Base-by-base conservation (phyloP, 2,888 invertebrate species). In the Rhyacophila evoluta region DNA sequence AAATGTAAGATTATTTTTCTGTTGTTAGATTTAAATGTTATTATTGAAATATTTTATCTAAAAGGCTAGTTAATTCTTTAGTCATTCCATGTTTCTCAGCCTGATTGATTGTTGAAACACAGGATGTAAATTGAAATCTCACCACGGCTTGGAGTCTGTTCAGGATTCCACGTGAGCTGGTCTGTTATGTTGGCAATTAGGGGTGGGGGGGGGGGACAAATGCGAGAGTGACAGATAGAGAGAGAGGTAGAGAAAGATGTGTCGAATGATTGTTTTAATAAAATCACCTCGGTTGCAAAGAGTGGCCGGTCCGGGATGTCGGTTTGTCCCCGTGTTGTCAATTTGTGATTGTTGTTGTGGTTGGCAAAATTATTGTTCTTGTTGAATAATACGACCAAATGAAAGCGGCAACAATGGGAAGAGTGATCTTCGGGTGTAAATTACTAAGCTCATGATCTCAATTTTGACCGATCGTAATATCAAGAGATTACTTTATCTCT, bases 381-480 rank as follows among this genome's bases (percentile, higher is more conserved):
- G 29, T 33, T 33, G 6, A 33, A 33, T 33, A 55, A 55, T 41
- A 71, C 15, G 38, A 76, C 67, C 33, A 67, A 75, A 39, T 73
- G 73, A 33, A 69, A 33, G 72, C 73, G 76, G 76, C 79, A 79
- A 79, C 79, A 72, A 79, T 79, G 69, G 15, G 69, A 33, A 69
- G 69, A 69, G 12, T 69, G 69, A 69, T 69, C 55, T 69, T 69
- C 29, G 69, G 69, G 28, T 69, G 28, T 33, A 76, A 69, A 79
- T 68, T 73, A 79, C 73, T 69, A 79, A 79, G 79, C 79, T 37
- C 73, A 79, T 68, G 39, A 73, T 72, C 68, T 71, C 71, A 28
- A 55, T 28, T n/a, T 36, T 25, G 55, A 55, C 29, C 10, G 55
- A 19, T 55, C 55, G 10, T 55, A 55, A 55, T 25, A 55, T 19